Evolutionary conservation across 2,113 vertebrate species (phyloP).

Genomic region (sheep (Ovis aries)): DNA sequence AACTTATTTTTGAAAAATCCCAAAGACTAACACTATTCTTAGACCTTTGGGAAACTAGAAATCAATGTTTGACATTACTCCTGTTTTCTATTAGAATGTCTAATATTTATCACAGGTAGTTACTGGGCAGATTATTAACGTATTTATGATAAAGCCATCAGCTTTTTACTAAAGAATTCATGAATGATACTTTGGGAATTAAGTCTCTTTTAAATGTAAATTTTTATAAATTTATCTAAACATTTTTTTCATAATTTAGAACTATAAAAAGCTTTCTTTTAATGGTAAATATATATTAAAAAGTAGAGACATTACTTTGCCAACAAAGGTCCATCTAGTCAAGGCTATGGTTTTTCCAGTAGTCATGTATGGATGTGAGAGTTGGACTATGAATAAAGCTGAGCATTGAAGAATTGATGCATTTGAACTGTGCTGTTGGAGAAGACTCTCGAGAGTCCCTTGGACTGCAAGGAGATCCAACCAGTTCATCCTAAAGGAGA

Average conservation of each 20-base stretch:
- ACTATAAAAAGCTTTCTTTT: background rate
- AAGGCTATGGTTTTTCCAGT: no score
- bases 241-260: background rate
- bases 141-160: background rate
- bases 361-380: no score
- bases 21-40: background rate
- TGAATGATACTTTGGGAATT: background rate
- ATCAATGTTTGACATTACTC: background rate
- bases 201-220: background rate
- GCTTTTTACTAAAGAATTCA: background rate
- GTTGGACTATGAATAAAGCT: no score
- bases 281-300: background rate
- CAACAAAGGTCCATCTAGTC: no score
- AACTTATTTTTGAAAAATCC: background rate
- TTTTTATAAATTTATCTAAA: background rate
- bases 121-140: background rate
- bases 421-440: no score
- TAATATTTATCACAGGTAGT: background rate
- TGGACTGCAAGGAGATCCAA: no score
- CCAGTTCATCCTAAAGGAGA: no score
- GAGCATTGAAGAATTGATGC: no score
- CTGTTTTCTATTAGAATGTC: background rate
- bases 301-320: no score
- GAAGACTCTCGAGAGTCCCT: no score
- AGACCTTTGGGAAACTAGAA: background rate